A percentile compares a stretch with the other conserved stretches of the same genome.
These are phyloP conservation scores for Gadopsis bispinosus DNA, from an alignment of 2,797 vertebrate species.

Conservation along the genomic window DNA sequence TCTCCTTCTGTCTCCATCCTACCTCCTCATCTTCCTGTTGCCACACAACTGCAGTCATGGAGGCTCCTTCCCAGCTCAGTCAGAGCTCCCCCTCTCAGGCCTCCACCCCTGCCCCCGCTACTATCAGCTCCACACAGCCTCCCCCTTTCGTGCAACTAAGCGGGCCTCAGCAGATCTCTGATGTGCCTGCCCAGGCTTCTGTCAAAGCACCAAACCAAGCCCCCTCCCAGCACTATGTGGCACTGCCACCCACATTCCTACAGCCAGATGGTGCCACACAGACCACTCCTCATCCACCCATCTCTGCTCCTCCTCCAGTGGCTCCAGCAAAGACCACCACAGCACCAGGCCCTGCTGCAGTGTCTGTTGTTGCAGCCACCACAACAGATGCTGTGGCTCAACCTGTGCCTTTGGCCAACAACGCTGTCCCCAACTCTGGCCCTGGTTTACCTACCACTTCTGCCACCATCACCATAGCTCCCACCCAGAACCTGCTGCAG, in stretches of 20 bases:
- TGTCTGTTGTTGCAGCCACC: slow-evolving; percentile 45
- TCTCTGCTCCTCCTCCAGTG: slow-evolving; percentile 49
- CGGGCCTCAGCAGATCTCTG: slow-evolving; percentile 85
- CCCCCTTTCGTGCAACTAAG: slow-evolving; percentile 82
- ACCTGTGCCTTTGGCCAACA: slow-evolving; percentile 89
- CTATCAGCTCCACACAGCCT: slow-evolving; percentile 79
- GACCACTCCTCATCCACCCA: slow-evolving; percentile 80
- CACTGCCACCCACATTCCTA: slow-evolving; percentile 88
- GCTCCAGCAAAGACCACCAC: slow-evolving; percentile 53
- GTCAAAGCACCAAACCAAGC: slow-evolving; percentile 87
- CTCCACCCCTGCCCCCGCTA: slow-evolving; percentile 77
- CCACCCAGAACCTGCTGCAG: slow-evolving; percentile 91
- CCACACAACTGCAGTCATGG: slow-evolving; percentile 84
- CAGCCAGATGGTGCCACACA: slow-evolving; percentile 80
- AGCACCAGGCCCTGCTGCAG: slow-evolving; percentile 50
- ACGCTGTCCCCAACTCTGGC: slow-evolving; percentile 73
- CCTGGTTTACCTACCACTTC: slow-evolving; percentile 68
- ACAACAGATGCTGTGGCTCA: slow-evolving; percentile 69
- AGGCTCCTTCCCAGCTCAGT: slow-evolving; percentile 78
- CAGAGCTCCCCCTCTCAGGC: slow-evolving; percentile 73
- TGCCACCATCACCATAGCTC: slow-evolving; percentile 88
- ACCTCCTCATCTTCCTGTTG: slow-evolving; percentile 86
- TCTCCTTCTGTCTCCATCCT: slow-evolving; percentile 86
- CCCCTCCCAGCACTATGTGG: slow-evolving; percentile 87
- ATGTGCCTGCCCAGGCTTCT: slow-evolving; percentile 80